Evolutionary conservation across 2,113 vertebrate genomes (phyloP).

Genomic region (Eptesicus fuscus): DNA sequence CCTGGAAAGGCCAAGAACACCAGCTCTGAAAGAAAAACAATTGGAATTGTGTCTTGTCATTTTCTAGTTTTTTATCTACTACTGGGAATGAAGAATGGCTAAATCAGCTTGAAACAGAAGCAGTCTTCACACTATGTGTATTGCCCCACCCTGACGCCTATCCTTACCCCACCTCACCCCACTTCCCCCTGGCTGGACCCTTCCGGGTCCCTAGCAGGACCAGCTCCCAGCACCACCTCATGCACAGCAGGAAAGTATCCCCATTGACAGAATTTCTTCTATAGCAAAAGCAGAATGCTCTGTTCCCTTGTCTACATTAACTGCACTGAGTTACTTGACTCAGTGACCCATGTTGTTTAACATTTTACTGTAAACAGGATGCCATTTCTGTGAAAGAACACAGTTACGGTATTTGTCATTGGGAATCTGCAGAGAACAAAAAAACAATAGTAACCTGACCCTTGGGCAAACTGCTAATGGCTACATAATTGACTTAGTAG

Average conservation of each 20-base stretch:
- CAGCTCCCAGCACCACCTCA: background rate
- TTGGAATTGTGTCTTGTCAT: background rate
- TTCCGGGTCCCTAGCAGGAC: background rate
- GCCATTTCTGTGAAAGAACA: slow-evolving; percentile 29
- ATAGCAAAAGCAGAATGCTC: background rate
- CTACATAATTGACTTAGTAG: slow-evolving; percentile 60
- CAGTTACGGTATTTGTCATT: slow-evolving; percentile 28
- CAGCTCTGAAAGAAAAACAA: background rate
- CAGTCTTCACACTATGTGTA: background rate
- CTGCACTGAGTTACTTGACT: background rate
- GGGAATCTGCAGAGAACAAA: slow-evolving; percentile 40
- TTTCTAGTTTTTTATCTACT: background rate
- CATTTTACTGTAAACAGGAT: slow-evolving; percentile 45
- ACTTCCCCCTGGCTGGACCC: background rate
- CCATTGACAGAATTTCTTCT: background rate
- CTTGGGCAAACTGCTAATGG: slow-evolving; percentile 62
- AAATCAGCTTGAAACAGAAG: background rate
- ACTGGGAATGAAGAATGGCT: background rate
- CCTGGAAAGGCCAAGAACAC: background rate
- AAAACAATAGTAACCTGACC: slow-evolving; percentile 56
- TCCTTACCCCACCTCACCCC: background rate
- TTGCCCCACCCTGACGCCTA: accelerated
- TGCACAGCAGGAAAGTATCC: background rate
- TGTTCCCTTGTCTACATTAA: background rate
- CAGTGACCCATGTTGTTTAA: slow-evolving; percentile 4